Evolutionary conservation across 2,113 vertebrate species (phyloP).

Genomic region (Ciconia maguari): DNA sequence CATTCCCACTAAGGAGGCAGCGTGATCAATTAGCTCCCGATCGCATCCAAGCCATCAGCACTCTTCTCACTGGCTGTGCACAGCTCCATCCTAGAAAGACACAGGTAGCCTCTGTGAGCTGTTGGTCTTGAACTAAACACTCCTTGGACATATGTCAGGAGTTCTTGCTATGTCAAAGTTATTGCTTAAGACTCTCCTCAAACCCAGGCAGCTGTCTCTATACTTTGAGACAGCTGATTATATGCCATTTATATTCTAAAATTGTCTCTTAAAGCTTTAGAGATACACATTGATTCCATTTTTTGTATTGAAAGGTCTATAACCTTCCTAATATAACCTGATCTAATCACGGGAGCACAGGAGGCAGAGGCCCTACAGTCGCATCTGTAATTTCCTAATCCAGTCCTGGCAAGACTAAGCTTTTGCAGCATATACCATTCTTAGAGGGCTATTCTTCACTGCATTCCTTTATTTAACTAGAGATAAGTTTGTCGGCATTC

Average conservation of each 20-base stretch:
- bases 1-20: background rate
- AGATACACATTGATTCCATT: background rate
- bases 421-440: background rate
- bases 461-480: background rate
- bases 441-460: background rate
- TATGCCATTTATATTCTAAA: background rate
- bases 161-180: background rate
- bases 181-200: background rate
- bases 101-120: background rate
- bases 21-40: background rate
- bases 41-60: background rate
- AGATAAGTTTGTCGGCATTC: background rate
- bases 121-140: background rate
- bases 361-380: background rate
- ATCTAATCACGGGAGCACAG: background rate
- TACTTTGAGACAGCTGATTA: background rate
- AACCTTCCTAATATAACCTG: background rate
- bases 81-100: background rate
- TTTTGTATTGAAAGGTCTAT: background rate
- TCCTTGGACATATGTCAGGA: background rate
- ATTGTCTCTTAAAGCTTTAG: background rate
- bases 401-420: background rate
- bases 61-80: background rate
- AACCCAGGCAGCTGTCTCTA: background rate
- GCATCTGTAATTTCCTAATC: background rate